Evolutionary conservation across 1,140 invertebrate genomes (phyloP).

Genomic region (Aphidius ervi): DNA sequence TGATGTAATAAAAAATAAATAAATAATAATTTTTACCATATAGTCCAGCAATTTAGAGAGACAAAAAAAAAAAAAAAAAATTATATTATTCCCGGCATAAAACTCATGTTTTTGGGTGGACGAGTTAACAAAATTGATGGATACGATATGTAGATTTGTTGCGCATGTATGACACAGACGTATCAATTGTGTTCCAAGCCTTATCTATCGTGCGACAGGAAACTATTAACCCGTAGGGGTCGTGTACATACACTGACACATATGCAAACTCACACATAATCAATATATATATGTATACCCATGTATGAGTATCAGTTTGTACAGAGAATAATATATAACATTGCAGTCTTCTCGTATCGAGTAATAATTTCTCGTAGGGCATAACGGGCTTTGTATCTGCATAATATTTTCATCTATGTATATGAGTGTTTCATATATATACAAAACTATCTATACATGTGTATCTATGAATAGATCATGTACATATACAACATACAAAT

Average conservation of each 20-base stretch:
- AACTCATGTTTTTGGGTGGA: conserved; percentile 7
- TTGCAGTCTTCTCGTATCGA: conserved; percentile 31
- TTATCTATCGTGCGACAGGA: conserved; percentile 13
- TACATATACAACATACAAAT: too few relatives aligned
- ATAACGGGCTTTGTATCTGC: conserved; percentile 16
- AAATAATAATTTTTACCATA: too few relatives aligned
- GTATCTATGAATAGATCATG: too few relatives aligned
- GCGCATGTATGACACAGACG: conserved; percentile 5
- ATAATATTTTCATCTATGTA: conserved; percentile 14
- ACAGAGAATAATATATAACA: conserved; percentile 29
- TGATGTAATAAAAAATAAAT: too few relatives aligned
- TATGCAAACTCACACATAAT: conserved; percentile 5
- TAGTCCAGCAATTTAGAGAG: too few relatives aligned
- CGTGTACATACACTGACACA: conserved; percentile 1
- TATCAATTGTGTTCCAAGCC: conserved; percentile 11
- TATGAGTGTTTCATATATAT: too few relatives aligned
- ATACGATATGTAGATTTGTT: conserved; percentile 9
- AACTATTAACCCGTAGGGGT: conserved; percentile 7
- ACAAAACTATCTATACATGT: too few relatives aligned
- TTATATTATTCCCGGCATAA: not conserved
- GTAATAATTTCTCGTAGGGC: conserved; percentile 28
- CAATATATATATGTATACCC: conserved; percentile 29
- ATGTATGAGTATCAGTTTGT: not conserved
- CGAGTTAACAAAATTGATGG: conserved; percentile 6
- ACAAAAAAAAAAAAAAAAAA: too few relatives aligned